Percentiles rank a stretch among this genome's conserved stretches.
Conservation (phyloP, 64 coral and sea anemone species). For the Pachyseris speciosa region DNA sequence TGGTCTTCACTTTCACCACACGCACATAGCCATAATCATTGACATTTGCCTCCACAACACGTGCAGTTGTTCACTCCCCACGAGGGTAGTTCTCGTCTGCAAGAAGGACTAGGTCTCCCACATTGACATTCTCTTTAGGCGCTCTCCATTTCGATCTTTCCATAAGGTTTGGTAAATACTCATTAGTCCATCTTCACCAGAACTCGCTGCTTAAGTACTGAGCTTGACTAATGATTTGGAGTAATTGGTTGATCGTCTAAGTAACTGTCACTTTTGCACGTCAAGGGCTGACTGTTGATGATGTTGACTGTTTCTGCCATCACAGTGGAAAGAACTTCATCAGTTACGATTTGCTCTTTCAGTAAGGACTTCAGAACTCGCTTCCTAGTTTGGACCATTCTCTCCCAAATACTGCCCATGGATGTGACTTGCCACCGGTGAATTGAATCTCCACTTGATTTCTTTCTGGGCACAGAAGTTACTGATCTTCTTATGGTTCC, state of each 20-base stretch:
- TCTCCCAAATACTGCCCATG: constrained; percentile 25
- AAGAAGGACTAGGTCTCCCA: constrained; percentile 36
- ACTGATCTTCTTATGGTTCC: not conserved
- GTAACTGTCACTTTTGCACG: not conserved
- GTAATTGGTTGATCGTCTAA: constrained; percentile 38
- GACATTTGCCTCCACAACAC: constrained; percentile 18
- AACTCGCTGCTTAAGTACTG: too few relatives aligned
- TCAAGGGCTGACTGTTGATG: constrained; percentile 21
- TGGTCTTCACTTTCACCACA: not conserved
- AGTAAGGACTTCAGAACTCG: constrained; percentile 1
- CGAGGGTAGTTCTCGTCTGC: constrained; percentile 42
- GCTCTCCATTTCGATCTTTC: constrained; percentile 42
- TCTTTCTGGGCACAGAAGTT: not conserved
- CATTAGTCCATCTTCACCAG: too few relatives aligned
- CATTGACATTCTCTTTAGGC: constrained; percentile 36
- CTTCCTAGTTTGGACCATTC: constrained; percentile 6
- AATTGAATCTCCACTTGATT: constrained; percentile 9
- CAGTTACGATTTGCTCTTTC: constrained; percentile 28
- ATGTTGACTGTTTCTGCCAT: constrained; percentile 44
- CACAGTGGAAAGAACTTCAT: constrained; percentile 43
- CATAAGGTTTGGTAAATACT: constrained; percentile 40
- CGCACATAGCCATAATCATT: constrained; percentile 9
- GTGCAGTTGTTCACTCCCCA: constrained; percentile 51
- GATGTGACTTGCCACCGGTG: constrained; percentile 17
- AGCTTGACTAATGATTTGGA: constrained; percentile 49